Conservation (phyloP, 2,797 vertebrate genomes). For the Amniataba percoides region DNA sequence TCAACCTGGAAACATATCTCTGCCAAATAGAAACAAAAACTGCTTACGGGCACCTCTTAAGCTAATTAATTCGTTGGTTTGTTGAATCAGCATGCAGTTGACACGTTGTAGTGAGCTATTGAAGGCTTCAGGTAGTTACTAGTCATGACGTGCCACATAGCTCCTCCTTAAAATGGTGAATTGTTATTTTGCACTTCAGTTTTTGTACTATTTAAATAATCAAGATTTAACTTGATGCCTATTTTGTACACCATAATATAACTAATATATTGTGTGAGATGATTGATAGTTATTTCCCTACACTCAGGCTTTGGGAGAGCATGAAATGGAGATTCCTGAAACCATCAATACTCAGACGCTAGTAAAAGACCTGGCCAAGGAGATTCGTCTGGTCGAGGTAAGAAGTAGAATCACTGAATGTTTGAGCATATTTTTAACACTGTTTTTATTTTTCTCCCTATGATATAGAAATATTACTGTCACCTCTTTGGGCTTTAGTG, state of each 20-base stretch:
- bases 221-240: neutral
- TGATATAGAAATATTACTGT: neutral
- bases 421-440: neutral
- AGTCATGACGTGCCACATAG: neutral
- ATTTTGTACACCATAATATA: neutral
- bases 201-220: neutral
- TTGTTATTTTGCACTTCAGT: too few species aligned
- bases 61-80: neutral
- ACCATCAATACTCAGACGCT: slow-evolving; percentile 91
- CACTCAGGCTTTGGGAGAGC: slow-evolving; percentile 89
- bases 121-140: neutral
- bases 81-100: neutral
- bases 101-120: neutral
- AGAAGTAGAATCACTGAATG: slow-evolving; percentile 32
- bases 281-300: slow-evolving; percentile 27
- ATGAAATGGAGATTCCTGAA: slow-evolving; percentile 94
- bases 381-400: slow-evolving; percentile 94
- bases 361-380: slow-evolving; percentile 94
- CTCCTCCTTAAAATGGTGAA: too few species aligned
- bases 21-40: neutral
- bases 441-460: neutral
- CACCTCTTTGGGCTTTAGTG: neutral
- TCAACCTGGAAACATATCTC: too few species aligned
- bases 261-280: slow-evolving; percentile 2
- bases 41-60: neutral